Evolutionary conservation across 1,140 invertebrate genomes (phyloP), one percentile per base, ranked within the genome.

Genomic region (Coptotermes formosanus): DNA sequence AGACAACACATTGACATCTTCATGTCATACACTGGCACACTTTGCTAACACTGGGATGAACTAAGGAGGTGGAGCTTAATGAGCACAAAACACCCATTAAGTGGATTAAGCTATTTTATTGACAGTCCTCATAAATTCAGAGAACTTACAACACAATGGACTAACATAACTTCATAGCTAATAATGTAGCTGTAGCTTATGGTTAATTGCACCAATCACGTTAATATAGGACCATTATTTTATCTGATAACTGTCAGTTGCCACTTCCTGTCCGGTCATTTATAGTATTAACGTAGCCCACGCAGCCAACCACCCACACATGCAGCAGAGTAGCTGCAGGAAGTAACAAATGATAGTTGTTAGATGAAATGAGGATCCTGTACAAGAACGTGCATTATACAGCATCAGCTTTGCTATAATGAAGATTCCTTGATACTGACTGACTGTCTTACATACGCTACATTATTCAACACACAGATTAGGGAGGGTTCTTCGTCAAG

Each of bases 31-130:
- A 64, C 6, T 11, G 19, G 19, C 9, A 11, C 19, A 9, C 52
- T 55, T 55, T 55, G 52, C 19, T 55, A 55, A 59, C 55, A 64
- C 6, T 64, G 59, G 59, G 21, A 64, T 7, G 7, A 75, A 30
- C n/a, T n/a, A 9, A 75, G 64, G 64, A n/a, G 64, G 8, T 0
- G 64, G 25, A 30, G 64, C 64, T 75, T 75, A 75, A 75, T 75
- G 64, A 75, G 64, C 14, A 75, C 64, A 75, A 75, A 75, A 75
- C 25, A 75, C 64, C 64, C 64, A 75, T 75, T 75, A 75, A 75
- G 64, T 75, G 3, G n/a, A 75, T 25, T 30, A 75, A 75, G 64
- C n/a, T 30, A 75, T 0, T 75, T 75, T 75, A 75, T 75, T 75
- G n/a, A n/a, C 6, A 30, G 64, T 75, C 64, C 64, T n/a, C n/a